Base-by-base conservation (phyloP, 2,113 vertebrate genomes). In the Apodemus speciosus region DNA sequence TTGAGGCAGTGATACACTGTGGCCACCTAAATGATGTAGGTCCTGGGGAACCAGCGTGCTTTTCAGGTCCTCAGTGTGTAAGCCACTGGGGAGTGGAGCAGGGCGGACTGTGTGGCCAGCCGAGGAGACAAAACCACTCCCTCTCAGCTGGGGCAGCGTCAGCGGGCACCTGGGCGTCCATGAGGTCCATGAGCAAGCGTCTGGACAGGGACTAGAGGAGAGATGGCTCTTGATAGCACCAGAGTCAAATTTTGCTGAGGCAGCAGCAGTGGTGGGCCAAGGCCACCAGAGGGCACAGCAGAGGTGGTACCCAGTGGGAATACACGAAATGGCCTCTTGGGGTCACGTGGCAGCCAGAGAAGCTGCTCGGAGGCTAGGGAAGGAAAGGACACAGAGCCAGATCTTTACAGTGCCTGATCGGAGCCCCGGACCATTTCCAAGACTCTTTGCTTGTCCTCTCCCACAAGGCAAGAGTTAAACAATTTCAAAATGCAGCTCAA, bases 401-500 rank as follows among this genome's bases (percentile, higher is more conserved):
- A 35, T 91, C 93, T 79, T 56, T 83, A 38, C 0, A 72, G 89
- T 81, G 73, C 38, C 32, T 69, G 8, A 27, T 83, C 32, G n/a
- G 73, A 93, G 51, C 91, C 86, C 40, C 43, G 80, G 88, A 76
- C 51, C 86, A 84, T 72, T 94, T 91, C 84, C 83, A 68, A 40
- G 76, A 88, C 43, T 79, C 92, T 95, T 85, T 92, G 46, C 53
- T 89, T 89, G 56, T 92, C 43, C 83, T 90, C 81, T 75, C 25
- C n/a, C 13, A 62, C 51, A 77, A 85, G 72, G 60, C 60, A 90
- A 79, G 73, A 95, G 62, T 88, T 94, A 95, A 81, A 46, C 53
- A 88, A 79, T 95, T 93, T 72, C 68, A 90, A 96, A 95, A 88
- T 71, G 35, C 35, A 81, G 68, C 89, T 96, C 56, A 88, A 80